Evolutionary conservation across 2,888 invertebrate species (phyloP).

Genomic region (Sesamia inferens): DNA sequence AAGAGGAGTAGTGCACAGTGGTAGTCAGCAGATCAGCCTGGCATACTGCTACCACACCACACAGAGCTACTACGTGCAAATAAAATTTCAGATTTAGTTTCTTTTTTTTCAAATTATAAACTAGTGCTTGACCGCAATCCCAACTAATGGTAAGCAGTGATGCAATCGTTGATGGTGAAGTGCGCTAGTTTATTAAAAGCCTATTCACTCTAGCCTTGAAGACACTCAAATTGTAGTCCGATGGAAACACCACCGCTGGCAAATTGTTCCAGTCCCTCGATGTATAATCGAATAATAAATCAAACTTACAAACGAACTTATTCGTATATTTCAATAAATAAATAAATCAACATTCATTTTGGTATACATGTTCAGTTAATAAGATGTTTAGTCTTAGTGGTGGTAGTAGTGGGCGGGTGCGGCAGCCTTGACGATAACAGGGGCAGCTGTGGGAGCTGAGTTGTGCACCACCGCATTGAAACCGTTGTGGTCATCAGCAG

Average conservation of each 20-base stretch:
- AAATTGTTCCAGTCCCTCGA: too few relatives aligned
- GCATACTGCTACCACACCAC: constrained; percentile 69
- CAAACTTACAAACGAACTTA: constrained; percentile 52
- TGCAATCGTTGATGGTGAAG: too few relatives aligned
- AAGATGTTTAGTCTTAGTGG: constrained; percentile 62
- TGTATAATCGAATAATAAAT: constrained; percentile 40
- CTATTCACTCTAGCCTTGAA: too few relatives aligned
- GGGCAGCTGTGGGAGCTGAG: constrained; percentile 77
- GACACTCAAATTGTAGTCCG: too few relatives aligned
- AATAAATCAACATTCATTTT: constrained; percentile 66
- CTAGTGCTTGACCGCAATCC: too few relatives aligned
- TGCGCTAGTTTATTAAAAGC: too few relatives aligned
- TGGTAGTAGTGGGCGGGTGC: constrained; percentile 80
- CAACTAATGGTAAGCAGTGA: too few relatives aligned
- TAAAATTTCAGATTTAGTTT: neutral
- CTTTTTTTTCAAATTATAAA: too few relatives aligned
- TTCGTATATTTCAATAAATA: constrained; percentile 75
- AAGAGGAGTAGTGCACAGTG: constrained; percentile 70
- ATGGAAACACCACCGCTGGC: too few relatives aligned
- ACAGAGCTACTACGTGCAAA: constrained; percentile 66
- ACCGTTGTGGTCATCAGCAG: constrained; percentile 87
- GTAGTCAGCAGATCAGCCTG: constrained; percentile 72
- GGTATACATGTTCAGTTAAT: constrained; percentile 38
- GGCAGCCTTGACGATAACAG: constrained; percentile 73
- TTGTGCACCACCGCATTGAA: constrained; percentile 83